These are phyloP conservation scores for Amphiduros pacificus DNA, from an alignment of 2,888 invertebrate genomes.

Conservation along the genomic window DNA sequence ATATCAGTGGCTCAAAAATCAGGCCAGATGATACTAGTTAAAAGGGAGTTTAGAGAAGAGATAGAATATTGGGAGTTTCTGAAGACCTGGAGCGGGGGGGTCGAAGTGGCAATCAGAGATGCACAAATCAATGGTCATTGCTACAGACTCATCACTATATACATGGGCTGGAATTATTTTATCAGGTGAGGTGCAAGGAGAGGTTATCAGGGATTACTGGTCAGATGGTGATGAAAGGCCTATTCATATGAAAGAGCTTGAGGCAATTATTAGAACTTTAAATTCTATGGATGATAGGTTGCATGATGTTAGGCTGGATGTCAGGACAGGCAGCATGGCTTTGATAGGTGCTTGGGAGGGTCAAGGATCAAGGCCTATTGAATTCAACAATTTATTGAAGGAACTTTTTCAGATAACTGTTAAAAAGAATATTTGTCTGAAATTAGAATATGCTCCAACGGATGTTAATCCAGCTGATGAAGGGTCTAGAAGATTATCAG, in stretches of 20 bases:
- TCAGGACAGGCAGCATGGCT: neutral
- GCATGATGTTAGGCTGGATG: neutral
- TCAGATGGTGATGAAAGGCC: neutral
- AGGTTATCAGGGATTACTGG: neutral
- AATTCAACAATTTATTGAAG: neutral
- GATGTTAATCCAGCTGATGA: neutral
- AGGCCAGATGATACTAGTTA: neutral
- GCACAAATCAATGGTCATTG: neutral
- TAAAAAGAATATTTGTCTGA: neutral
- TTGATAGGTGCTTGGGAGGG: neutral
- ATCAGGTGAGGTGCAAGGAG: neutral
- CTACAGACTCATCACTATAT: neutral
- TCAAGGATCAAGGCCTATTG: neutral
- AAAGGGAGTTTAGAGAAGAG: neutral
- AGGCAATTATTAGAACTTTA: neutral
- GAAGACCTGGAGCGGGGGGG: neutral
- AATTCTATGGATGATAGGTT: neutral
- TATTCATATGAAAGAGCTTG: neutral
- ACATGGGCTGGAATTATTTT: neutral
- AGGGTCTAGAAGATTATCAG: neutral
- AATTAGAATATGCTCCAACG: neutral
- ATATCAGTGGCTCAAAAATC: neutral
- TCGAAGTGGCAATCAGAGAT: neutral
- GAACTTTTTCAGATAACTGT: neutral
- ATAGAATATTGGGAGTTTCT: neutral